Base-by-base conservation (phyloP, 2,113 vertebrate species). In the Trichomycterus rosablanca region DNA sequence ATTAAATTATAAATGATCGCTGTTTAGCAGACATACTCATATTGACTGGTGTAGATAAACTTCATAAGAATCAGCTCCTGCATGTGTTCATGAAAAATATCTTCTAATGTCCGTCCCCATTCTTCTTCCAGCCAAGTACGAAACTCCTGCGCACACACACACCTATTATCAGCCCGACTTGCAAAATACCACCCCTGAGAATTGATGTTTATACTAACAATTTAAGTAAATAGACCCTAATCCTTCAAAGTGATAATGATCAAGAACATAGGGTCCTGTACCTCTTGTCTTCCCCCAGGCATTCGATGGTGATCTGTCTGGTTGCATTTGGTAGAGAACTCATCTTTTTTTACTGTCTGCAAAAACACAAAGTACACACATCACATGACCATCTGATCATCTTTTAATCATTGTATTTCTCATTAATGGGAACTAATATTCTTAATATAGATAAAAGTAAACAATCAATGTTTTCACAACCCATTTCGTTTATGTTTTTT, bases 51-150 rank as follows among this genome's bases (percentile, higher is more conserved):
- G 68, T 99, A 99, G 80, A 99, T 99, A 76, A 99, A 99, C 76
- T 99, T 99, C 95, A 99, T 99, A 40, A 99, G 81, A 69, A 99
- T 99, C 58, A 99, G 89, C 79, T 99, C 96, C 72, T 99, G 96
- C 94, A 95, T 99, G 84, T 99, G 96, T 24, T 98, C 96, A 0
- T 97, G 93, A 81, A 99, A 99, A 70, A 99, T 99, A 74, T 99
- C 96, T 69, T 99, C 96, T 68, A 99, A 81, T 0, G 96, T 99
- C 35, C 94, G 86, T 1, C 95, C 96, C 93, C 95, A 97, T 49
- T 99, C 96, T 63, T 99, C 96, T 76, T 94, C 84, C 59, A 99
- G 81, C 96, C 96, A 99, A 0, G 94, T 99, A 57, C 96, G 90
- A 78, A 99, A 99, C 71, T 99, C 96, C 95, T 99, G 73, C 43